Evolutionary conservation across 2,113 vertebrate genomes (phyloP).

Genomic region (Suricata suricatta): DNA sequence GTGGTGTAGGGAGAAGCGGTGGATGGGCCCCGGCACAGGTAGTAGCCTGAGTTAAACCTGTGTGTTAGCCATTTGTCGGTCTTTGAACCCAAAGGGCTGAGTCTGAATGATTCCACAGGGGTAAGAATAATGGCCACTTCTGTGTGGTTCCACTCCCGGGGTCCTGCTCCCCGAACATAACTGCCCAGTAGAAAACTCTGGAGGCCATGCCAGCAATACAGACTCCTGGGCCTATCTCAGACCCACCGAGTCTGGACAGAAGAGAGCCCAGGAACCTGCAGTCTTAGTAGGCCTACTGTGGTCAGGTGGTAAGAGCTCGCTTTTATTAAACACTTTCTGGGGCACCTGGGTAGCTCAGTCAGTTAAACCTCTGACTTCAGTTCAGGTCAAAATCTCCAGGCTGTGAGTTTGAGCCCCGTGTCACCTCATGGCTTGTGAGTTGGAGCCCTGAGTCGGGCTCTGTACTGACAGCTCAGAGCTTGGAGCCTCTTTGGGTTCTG

Average conservation of each 20-base stretch:
- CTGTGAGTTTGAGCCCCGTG: too few species aligned
- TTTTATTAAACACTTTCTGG: not conserved
- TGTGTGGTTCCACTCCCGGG: accelerated
- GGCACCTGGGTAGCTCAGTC: too few species aligned
- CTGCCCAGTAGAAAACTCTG: not conserved
- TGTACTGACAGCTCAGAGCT: too few species aligned
- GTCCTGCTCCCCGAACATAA: not conserved
- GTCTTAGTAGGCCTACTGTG: not conserved
- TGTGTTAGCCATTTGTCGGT: not conserved
- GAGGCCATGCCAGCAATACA: not conserved
- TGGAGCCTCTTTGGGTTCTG: too few species aligned
- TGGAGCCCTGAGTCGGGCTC: too few species aligned
- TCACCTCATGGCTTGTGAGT: too few species aligned
- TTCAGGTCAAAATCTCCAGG: too few species aligned
- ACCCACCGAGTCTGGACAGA: not conserved
- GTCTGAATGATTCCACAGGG: accelerated
- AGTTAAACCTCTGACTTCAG: too few species aligned
- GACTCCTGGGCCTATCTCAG: not conserved
- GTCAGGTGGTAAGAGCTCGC: not conserved
- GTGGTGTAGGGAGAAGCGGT: accelerated
- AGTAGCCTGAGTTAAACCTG: accelerated
- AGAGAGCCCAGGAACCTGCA: not conserved
- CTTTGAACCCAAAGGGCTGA: not conserved
- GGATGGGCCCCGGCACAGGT: not conserved
- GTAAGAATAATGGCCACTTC: not conserved